Percentiles rank a stretch among this genome's conserved stretches.
phyloP scores from a whole-genome alignment of 2,797 vertebrate species.

The Catharus ustulatus region DNA sequence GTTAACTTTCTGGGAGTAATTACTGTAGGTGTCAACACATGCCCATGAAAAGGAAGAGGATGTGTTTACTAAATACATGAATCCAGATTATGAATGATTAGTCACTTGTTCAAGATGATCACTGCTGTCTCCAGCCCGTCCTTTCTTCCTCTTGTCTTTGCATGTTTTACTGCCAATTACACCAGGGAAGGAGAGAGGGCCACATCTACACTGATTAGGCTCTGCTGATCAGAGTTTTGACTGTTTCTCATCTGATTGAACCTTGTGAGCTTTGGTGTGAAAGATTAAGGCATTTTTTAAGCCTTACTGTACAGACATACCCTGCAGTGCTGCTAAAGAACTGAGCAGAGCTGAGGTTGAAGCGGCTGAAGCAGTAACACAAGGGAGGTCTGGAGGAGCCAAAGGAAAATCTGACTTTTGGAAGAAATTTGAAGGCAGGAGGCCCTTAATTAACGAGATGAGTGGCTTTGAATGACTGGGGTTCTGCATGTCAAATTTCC shows the following conservation, averaged over 20 bases:
- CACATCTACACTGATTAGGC: background rate
- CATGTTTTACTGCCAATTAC: background rate
- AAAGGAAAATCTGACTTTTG: constrained; percentile 45
- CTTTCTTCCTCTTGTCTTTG: background rate
- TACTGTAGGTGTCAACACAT: constrained; percentile 45
- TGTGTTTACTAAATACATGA: constrained; percentile 15
- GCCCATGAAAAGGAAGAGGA: background rate
- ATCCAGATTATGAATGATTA: constrained; percentile 32
- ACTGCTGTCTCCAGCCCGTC: background rate
- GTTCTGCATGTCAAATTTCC: background rate
- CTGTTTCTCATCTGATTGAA: constrained; percentile 5
- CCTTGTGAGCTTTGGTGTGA: background rate
- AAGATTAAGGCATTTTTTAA: background rate
- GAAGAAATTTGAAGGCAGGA: background rate
- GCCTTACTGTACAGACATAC: background rate
- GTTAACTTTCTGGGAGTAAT: constrained; percentile 66
- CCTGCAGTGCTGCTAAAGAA: background rate
- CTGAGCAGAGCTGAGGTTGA: background rate
- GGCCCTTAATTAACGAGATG: background rate
- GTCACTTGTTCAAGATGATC: constrained; percentile 10
- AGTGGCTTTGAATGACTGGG: background rate
- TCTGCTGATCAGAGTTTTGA: background rate
- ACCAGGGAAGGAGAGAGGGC: background rate
- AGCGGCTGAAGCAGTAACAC: background rate
- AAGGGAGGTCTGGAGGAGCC: background rate